phyloP scores from a whole-genome alignment of 2,113 vertebrate genomes.

The Ahaetulla prasina region DNA sequence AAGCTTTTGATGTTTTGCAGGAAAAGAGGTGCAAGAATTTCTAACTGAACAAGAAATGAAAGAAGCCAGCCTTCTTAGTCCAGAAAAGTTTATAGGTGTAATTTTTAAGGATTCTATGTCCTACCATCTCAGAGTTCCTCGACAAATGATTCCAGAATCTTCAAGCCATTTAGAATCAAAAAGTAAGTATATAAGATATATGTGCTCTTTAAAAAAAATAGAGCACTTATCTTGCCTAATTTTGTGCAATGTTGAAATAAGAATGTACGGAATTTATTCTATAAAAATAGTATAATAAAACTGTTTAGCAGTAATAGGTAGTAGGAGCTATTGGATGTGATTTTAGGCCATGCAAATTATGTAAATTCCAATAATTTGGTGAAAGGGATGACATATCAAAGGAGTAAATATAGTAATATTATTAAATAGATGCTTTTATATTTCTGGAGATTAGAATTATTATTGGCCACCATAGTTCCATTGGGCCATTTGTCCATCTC shows the following conservation, averaged over 20 bases:
- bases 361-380: not conserved
- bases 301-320: not conserved
- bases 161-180: conserved; percentile 65
- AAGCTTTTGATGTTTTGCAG: conserved; percentile 40
- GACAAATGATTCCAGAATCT: conserved; percentile 56
- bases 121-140: conserved; percentile 72
- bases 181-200: conserved; percentile 48
- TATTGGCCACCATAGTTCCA: not conserved
- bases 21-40: conserved; percentile 62
- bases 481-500: not conserved
- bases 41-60: conserved; percentile 65
- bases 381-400: not conserved
- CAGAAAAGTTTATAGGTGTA: conserved; percentile 63
- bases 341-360: not conserved
- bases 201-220: not conserved
- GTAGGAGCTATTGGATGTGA: not conserved
- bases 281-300: not conserved
- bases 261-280: not conserved
- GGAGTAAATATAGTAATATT: not conserved
- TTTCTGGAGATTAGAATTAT: not conserved
- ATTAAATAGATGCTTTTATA: not conserved
- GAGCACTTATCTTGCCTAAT: not conserved
- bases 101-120: conserved; percentile 70
- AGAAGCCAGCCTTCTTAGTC: conserved; percentile 54
- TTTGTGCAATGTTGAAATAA: not conserved